phyloP scores from a whole-genome alignment of 2,797 vertebrate genomes.

The Chromis chromis region DNA sequence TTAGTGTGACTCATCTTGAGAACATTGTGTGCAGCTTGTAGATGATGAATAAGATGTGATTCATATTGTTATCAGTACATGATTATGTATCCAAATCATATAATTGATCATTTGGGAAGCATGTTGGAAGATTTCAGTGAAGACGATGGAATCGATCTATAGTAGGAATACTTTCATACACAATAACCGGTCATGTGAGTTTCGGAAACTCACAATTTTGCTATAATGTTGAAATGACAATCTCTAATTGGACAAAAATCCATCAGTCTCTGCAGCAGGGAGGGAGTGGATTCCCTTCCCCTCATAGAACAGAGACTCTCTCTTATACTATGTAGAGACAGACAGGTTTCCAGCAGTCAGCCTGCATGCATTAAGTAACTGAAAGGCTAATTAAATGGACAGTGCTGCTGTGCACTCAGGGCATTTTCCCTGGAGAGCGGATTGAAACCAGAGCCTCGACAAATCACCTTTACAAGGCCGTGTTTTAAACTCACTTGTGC shows the following conservation, averaged over 20 bases:
- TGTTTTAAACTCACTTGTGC: background rate
- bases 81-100: too few relatives aligned
- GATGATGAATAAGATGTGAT: slow-evolving; percentile 59
- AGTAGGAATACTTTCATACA: background rate
- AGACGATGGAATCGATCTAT: background rate
- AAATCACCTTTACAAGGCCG: slow-evolving; percentile 34
- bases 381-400: slow-evolving; percentile 36
- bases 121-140: background rate
- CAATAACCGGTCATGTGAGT: background rate
- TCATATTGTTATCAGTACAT: slow-evolving; percentile 30
- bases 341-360: background rate
- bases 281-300: background rate
- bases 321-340: background rate
- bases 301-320: background rate
- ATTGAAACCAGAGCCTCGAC: slow-evolving; percentile 29
- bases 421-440: slow-evolving; percentile 35
- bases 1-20: background rate
- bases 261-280: background rate
- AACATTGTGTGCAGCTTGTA: slow-evolving; percentile 25
- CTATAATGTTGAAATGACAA: background rate
- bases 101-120: background rate
- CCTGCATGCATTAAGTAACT: slow-evolving; percentile 21
- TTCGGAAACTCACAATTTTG: background rate
- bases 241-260: background rate
- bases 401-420: background rate